Percentiles rank a stretch among this genome's conserved stretches.
phyloP scores from a whole-genome alignment of 2,888 invertebrate genomes.

The Atrina japonica region DNA sequence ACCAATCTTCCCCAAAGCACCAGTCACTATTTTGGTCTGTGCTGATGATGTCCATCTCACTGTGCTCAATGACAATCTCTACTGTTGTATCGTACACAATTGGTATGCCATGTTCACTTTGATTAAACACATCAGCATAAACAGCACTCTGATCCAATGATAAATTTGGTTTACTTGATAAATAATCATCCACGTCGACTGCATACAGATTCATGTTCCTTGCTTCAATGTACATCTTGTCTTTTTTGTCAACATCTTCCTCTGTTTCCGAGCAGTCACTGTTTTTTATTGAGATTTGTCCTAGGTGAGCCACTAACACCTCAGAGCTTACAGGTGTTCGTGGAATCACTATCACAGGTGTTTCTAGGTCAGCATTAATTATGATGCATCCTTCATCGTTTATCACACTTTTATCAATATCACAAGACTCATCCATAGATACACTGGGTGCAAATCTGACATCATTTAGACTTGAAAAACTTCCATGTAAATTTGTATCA shows the following conservation, averaged over 20 bases:
- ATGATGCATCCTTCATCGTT: slow-evolving; percentile 40
- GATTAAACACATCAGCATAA: slow-evolving; percentile 43
- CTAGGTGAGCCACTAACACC: slow-evolving; percentile 95
- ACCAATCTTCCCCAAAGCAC: slow-evolving; percentile 13
- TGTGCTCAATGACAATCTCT: slow-evolving; percentile 85
- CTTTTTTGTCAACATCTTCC: slow-evolving; percentile 55
- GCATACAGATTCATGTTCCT: slow-evolving; percentile 94
- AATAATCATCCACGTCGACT: slow-evolving; percentile 83
- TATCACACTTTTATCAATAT: slow-evolving; percentile 15
- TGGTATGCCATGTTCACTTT: slow-evolving; percentile 89
- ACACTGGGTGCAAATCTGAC: slow-evolving; percentile 32
- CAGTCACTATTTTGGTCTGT: slow-evolving; percentile 58
- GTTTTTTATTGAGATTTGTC: slow-evolving; percentile 86
- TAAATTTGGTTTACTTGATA: slow-evolving; percentile 11
- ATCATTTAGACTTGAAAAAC: slow-evolving; percentile 49
- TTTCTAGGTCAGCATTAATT: slow-evolving; percentile 87
- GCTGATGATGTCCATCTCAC: slow-evolving; percentile 59
- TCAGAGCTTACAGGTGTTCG: slow-evolving; percentile 88
- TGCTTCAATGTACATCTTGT: slow-evolving; percentile 78
- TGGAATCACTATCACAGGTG: slow-evolving; percentile 94
- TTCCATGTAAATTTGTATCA: slow-evolving; percentile 45
- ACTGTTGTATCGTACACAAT: slow-evolving; percentile 94
- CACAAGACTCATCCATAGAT: slow-evolving; percentile 37
- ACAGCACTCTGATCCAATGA: slow-evolving; percentile 17
- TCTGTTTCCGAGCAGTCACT: slow-evolving; percentile 40